Percentiles rank a stretch among this genome's conserved stretches.
Conservation (phyloP, 2,888 invertebrate species). For the Yponomeuta cagnagella region DNA sequence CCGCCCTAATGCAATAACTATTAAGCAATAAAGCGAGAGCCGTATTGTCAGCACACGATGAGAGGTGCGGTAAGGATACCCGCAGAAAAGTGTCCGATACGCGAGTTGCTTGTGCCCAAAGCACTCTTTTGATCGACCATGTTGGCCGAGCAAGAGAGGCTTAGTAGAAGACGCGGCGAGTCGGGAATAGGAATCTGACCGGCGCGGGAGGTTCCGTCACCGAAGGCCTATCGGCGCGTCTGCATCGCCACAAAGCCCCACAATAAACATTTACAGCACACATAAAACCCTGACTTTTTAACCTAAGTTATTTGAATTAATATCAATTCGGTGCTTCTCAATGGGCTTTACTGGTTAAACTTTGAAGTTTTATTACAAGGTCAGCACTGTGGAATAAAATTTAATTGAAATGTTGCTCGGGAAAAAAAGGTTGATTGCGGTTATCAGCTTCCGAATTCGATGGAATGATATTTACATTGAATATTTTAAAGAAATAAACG, state of each 20-base stretch:
- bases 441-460: slow-evolving; percentile 75
- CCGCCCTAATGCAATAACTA: slow-evolving; percentile 16
- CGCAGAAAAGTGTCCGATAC: slow-evolving; percentile 4
- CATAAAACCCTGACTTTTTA: slow-evolving; percentile 76
- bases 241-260: slow-evolving; percentile 72
- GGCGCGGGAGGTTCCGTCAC: slow-evolving; percentile 31
- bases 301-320: slow-evolving; percentile 76
- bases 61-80: not conserved
- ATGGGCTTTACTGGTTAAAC: slow-evolving; percentile 75
- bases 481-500: slow-evolving; percentile 38
- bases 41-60: slow-evolving; percentile 9
- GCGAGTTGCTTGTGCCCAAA: not conserved
- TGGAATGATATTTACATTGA: slow-evolving; percentile 60
- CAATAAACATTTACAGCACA: slow-evolving; percentile 73
- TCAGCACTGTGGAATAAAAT: slow-evolving; percentile 73
- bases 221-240: slow-evolving; percentile 66
- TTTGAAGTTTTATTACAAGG: slow-evolving; percentile 73
- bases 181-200: slow-evolving; percentile 21
- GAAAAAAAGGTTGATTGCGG: slow-evolving; percentile 66
- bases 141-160: not conserved
- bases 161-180: not conserved
- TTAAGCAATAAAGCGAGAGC: slow-evolving; percentile 14
- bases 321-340: slow-evolving; percentile 75
- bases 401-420: slow-evolving; percentile 72
- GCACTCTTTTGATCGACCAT: not conserved